Evolutionary conservation across 92 coral and sea anemone species (phyloP).

Genomic region (Micromussa lordhowensis): DNA sequence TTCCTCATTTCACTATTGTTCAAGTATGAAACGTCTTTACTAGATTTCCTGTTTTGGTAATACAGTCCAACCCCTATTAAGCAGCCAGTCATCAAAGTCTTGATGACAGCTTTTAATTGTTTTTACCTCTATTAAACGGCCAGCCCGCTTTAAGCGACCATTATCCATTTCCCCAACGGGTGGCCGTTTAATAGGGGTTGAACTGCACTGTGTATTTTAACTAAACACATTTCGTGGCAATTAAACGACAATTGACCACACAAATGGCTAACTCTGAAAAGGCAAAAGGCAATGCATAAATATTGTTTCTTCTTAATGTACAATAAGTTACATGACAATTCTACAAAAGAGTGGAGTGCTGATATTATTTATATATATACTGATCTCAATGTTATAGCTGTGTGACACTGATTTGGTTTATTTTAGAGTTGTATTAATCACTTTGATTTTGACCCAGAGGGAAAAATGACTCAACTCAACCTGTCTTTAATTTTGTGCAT

Average conservation of each 20-base stretch:
- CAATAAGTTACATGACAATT: not conserved
- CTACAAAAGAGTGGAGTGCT: not conserved
- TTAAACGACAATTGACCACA: not conserved
- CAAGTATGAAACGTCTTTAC: not conserved
- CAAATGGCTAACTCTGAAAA: not conserved
- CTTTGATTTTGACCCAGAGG: not conserved
- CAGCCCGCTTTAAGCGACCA: no score
- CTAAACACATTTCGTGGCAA: not conserved
- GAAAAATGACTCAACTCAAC: not conserved
- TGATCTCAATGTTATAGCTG: not conserved
- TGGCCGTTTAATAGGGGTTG: no score
- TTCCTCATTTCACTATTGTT: not conserved
- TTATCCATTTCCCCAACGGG: no score
- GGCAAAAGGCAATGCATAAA: not conserved
- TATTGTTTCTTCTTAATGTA: not conserved
- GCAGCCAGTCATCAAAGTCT: no score
- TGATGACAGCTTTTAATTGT: no score
- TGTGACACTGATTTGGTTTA: not conserved
- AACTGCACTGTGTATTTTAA: not conserved
- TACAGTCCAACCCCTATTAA: no score
- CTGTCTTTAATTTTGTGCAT: not conserved
- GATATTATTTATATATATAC: not conserved
- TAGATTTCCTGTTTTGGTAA: not conserved
- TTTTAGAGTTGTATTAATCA: not conserved
- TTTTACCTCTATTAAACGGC: no score